These are phyloP conservation scores for Eupithecia insigniata DNA, from an alignment of 2,888 invertebrate genomes.

Conservation along the genomic window DNA sequence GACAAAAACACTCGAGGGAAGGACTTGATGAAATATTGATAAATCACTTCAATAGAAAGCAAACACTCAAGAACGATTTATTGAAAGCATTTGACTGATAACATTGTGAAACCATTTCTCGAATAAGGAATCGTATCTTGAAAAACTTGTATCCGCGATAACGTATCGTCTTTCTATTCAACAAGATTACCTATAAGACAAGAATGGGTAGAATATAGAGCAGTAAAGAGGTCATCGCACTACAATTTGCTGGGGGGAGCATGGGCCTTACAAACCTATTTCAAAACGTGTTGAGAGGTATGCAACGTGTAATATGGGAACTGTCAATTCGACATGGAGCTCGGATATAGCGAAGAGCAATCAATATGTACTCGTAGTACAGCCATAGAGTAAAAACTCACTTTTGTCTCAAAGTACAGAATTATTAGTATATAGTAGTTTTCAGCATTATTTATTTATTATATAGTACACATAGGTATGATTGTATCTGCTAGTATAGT, in stretches of 20 bases:
- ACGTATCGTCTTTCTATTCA: conserved; percentile 46
- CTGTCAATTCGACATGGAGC: conserved; percentile 65
- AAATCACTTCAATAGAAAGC: conserved; percentile 8
- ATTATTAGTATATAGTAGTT: too few relatives aligned
- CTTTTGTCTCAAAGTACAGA: too few relatives aligned
- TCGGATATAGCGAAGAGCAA: conserved; percentile 61
- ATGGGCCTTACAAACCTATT: conserved; percentile 50
- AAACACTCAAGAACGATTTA: conserved; percentile 34
- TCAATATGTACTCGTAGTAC: too few relatives aligned
- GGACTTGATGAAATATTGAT: conserved; percentile 14
- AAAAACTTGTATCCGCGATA: conserved; percentile 49
- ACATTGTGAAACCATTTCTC: conserved; percentile 48
- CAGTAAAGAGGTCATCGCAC: conserved; percentile 63
- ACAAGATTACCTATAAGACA: conserved; percentile 33
- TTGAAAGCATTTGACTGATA: conserved; percentile 50
- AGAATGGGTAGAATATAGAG: conserved; percentile 37
- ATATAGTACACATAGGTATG: too few relatives aligned
- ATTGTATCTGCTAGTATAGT: conserved; percentile 4
- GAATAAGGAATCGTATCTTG: conserved; percentile 43
- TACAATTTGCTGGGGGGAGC: conserved; percentile 59
- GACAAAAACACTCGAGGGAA: conserved; percentile 18
- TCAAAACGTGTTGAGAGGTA: conserved; percentile 48
- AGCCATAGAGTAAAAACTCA: too few relatives aligned
- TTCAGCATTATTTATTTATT: too few relatives aligned
- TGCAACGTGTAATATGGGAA: conserved; percentile 49